Evolutionary conservation across 2,113 vertebrate genomes (phyloP).

Genomic region (Romanogobio albipinnatus): DNA sequence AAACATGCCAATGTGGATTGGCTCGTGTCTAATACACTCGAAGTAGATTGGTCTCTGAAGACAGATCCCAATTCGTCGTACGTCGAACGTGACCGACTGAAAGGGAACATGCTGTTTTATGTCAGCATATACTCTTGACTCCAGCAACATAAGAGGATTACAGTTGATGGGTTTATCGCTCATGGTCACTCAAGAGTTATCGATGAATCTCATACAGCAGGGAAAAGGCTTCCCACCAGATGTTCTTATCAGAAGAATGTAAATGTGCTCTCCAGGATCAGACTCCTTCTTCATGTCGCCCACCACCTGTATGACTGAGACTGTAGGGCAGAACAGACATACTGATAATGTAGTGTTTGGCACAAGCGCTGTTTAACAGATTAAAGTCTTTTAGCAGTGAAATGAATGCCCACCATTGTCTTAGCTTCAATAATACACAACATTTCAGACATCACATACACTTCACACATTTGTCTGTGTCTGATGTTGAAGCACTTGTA

Average conservation of each 20-base stretch:
- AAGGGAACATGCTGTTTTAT: slow-evolving; percentile 12
- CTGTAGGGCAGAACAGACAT: background rate
- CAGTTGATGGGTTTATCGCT: slow-evolving; percentile 11
- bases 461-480: background rate
- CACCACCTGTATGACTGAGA: background rate
- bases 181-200: slow-evolving; percentile 34
- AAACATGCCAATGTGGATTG: too few relatives aligned
- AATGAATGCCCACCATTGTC: background rate
- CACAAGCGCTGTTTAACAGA: background rate
- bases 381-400: slow-evolving; percentile 22
- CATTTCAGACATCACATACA: background rate
- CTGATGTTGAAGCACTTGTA: background rate
- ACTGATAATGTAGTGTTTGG: background rate
- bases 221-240: background rate
- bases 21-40: too few relatives aligned
- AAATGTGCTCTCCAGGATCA: slow-evolving; percentile 26
- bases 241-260: slow-evolving; percentile 25
- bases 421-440: background rate
- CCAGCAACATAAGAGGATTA: slow-evolving; percentile 21
- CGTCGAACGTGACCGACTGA: too few relatives aligned
- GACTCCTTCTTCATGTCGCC: background rate
- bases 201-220: background rate
- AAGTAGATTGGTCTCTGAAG: too few relatives aligned
- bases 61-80: too few relatives aligned
- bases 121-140: background rate